These are phyloP conservation scores for Protobothrops flavoviridis DNA, from an alignment of 2,113 vertebrate genomes.

Conservation along the genomic window DNA sequence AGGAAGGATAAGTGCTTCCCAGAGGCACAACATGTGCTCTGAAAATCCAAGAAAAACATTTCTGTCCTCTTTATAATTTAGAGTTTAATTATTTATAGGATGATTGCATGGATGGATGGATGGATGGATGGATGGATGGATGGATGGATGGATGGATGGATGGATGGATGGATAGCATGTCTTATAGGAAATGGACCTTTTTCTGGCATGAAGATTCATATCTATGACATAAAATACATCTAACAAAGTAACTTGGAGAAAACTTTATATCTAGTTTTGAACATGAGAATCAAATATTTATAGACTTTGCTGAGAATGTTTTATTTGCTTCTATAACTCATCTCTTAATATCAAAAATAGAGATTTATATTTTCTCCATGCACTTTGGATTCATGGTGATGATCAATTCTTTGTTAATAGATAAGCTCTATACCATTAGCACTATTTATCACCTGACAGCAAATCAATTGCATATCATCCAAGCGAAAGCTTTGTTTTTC, in stretches of 20 bases:
- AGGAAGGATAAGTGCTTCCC: no score
- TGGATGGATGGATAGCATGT: neutral
- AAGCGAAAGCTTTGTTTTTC: neutral
- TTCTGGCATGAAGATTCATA: neutral
- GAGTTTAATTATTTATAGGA: neutral
- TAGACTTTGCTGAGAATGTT: conserved; percentile 18
- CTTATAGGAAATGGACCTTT: neutral
- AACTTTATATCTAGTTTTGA: neutral
- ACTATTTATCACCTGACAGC: conserved; percentile 14
- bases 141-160: neutral
- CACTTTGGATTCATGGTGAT: conserved; percentile 1
- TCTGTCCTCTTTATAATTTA: neutral
- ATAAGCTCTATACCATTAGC: conserved; percentile 3
- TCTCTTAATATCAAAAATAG: neutral
- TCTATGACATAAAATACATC: neutral
- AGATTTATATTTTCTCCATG: conserved; percentile 6
- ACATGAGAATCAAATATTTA: conserved; percentile 19
- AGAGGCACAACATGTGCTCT: no score
- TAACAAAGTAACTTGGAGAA: neutral
- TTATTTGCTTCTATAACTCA: conserved; percentile 20
- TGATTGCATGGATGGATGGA: no score
- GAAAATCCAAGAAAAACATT: neutral
- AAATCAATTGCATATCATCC: conserved; percentile 15
- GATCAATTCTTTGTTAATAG: conserved; percentile 30
- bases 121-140: neutral